phyloP scores from a whole-genome alignment of 2,113 vertebrate genomes.

The Gorsachius goisagi region DNA sequence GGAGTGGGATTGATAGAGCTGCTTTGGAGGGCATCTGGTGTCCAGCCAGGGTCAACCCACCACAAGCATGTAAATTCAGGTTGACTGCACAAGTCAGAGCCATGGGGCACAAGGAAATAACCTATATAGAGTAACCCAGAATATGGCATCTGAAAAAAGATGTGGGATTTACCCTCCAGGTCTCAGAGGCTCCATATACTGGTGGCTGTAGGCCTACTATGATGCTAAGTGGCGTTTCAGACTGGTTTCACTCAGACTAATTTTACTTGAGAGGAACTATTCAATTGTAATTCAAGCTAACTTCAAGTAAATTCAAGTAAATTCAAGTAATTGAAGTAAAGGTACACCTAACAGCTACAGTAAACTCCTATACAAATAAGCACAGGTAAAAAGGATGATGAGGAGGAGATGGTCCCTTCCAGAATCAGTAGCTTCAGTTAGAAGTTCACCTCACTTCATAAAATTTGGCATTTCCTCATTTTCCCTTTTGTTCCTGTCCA shows the following conservation, averaged over 20 bases:
- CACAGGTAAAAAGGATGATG: not conserved
- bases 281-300: not conserved
- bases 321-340: not conserved
- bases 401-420: not conserved
- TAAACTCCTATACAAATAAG: not conserved
- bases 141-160: not conserved
- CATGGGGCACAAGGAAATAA: not conserved
- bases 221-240: not conserved
- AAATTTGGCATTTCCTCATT: not conserved
- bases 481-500: not conserved
- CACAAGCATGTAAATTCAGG: not conserved
- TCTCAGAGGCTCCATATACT: not conserved
- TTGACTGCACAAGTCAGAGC: not conserved
- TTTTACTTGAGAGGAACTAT: not conserved
- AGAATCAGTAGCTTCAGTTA: not conserved
- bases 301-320: not conserved
- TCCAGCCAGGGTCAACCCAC: no score
- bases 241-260: not conserved
- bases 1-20: no score
- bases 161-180: not conserved
- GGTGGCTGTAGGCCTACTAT: not conserved
- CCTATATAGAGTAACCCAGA: not conserved
- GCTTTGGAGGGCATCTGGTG: no score
- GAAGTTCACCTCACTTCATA: not conserved
- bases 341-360: not conserved